Evolutionary conservation across 2,113 vertebrate species (phyloP).

Genomic region (Mastomys natalensis): DNA sequence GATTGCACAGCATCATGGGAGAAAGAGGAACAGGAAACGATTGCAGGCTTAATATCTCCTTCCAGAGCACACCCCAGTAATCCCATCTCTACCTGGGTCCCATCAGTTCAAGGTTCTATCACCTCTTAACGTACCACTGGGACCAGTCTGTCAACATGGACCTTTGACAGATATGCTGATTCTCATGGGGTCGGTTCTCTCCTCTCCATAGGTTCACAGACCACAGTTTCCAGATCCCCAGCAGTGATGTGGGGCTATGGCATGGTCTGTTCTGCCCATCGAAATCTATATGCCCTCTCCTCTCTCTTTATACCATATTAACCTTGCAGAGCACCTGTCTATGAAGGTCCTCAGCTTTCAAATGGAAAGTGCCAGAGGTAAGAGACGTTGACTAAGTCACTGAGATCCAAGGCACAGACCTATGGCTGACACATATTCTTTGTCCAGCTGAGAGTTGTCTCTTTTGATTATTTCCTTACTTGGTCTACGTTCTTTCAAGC

Average conservation of each 20-base stretch:
- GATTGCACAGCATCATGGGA: not conserved
- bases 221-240: not conserved
- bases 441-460: not conserved
- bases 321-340: not conserved
- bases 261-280: not conserved
- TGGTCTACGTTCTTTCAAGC: not conserved
- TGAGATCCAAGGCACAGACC: not conserved
- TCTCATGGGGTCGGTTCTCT: not conserved
- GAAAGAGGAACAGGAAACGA: not conserved
- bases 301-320: not conserved
- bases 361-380: not conserved
- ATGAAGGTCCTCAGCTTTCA: not conserved
- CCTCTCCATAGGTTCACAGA: not conserved
- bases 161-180: not conserved
- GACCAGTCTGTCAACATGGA: too few relatives aligned
- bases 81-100: not conserved
- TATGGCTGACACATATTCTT: not conserved
- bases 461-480: not conserved
- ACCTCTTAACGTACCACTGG: not conserved
- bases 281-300: not conserved
- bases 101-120: not conserved
- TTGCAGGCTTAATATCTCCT: not conserved
- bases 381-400: not conserved
- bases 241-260: not conserved
- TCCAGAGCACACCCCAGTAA: not conserved